phyloP scores from a whole-genome alignment of 2,797 vertebrate species.

The Lophius americanus region DNA sequence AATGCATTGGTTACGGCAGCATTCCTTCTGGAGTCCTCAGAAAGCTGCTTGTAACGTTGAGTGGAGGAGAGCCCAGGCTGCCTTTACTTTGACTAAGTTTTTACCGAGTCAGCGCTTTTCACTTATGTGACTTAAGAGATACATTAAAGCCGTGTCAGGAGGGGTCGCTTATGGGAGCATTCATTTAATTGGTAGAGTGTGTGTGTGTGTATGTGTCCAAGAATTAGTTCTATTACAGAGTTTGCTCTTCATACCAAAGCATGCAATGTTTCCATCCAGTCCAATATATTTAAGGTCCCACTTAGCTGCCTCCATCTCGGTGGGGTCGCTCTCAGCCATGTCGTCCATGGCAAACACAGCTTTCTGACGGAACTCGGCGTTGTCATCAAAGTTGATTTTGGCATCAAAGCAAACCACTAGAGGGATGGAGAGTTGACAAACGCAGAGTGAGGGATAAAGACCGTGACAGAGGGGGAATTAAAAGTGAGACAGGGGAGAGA shows the following conservation, averaged over 20 bases:
- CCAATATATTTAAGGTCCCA: slow-evolving; percentile 98
- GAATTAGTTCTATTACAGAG: slow-evolving; percentile 1
- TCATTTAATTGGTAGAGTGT: slow-evolving; percentile 16
- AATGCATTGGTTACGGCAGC: slow-evolving; percentile 79
- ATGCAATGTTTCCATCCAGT: slow-evolving; percentile 98
- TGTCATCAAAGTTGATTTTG: slow-evolving; percentile 99
- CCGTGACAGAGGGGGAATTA: neutral
- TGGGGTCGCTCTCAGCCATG: slow-evolving; percentile 93
- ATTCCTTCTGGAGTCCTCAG: slow-evolving; percentile 75
- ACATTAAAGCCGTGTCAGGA: slow-evolving; percentile 43
- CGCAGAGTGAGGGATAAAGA: slow-evolving; percentile 16
- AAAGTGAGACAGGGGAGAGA: slow-evolving; percentile 3
- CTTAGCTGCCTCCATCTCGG: slow-evolving; percentile 93
- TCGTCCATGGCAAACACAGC: slow-evolving; percentile 97
- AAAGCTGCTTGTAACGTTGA: slow-evolving; percentile 71
- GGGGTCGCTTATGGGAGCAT: slow-evolving; percentile 10
- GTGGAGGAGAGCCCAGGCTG: slow-evolving; percentile 62
- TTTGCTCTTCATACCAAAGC: slow-evolving; percentile 87
- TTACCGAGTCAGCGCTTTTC: slow-evolving; percentile 48
- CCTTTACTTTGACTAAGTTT: slow-evolving; percentile 68
- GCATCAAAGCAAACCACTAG: slow-evolving; percentile 98
- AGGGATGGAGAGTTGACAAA: slow-evolving; percentile 24
- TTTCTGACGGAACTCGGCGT: slow-evolving; percentile 97
- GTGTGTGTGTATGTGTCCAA: slow-evolving; percentile 2
- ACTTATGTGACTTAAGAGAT: slow-evolving; percentile 53